These are phyloP conservation scores for Heliconius hermathena DNA, from an alignment of 1,140 invertebrate species.

Conservation along the genomic window DNA sequence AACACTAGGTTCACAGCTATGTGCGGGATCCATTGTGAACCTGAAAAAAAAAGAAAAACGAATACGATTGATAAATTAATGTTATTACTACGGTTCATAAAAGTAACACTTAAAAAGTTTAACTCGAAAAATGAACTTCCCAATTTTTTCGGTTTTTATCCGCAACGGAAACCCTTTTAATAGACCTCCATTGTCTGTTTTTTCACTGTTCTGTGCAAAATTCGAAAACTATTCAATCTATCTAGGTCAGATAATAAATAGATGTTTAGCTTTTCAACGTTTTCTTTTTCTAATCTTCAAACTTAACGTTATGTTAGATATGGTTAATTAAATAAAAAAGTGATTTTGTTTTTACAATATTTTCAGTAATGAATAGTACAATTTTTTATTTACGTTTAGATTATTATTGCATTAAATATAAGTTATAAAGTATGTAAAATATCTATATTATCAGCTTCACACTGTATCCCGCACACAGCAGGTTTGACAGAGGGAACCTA, in stretches of 20 bases:
- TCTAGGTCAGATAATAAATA: constrained; percentile 34
- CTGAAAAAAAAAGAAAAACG: too few species aligned
- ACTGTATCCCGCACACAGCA: too few species aligned
- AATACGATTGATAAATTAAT: neutral
- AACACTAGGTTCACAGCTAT: too few species aligned
- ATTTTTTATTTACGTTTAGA: too few species aligned
- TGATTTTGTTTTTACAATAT: neutral
- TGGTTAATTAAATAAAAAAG: constrained; percentile 15
- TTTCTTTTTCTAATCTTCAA: constrained; percentile 15
- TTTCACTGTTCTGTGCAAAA: constrained; percentile 30
- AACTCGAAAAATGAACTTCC: constrained; percentile 18
- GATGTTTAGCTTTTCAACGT: constrained; percentile 33
- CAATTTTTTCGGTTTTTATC: constrained; percentile 30
- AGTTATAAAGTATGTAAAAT: too few species aligned
- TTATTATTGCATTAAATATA: too few species aligned
- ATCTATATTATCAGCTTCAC: too few species aligned
- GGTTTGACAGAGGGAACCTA: too few species aligned
- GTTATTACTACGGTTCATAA: neutral
- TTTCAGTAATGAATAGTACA: too few species aligned
- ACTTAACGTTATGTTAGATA: neutral
- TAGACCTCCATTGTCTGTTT: constrained; percentile 35
- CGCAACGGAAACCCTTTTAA: constrained; percentile 33
- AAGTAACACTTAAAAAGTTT: neutral
- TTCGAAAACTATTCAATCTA: constrained; percentile 35
- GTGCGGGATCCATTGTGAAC: too few species aligned